phyloP scores from a whole-genome alignment of 30 jellyfish, hydroid and myxozoan genomes.

The Pelagia noctiluca region DNA sequence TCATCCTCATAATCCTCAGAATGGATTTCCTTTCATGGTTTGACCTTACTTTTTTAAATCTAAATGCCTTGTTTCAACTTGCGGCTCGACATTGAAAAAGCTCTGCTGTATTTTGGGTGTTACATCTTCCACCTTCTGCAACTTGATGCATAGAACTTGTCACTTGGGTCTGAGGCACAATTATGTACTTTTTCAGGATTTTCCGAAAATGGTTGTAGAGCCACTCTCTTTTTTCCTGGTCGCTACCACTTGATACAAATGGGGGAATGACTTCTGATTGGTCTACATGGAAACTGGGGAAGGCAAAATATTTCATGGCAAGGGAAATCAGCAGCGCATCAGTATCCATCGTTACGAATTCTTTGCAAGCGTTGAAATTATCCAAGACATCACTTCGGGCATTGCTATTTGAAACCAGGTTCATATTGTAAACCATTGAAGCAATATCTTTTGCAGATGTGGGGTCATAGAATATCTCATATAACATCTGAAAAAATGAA shows the following conservation, averaged over 20 bases:
- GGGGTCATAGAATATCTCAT: background rate
- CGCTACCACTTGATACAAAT: background rate
- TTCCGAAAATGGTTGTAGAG: background rate
- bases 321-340: background rate
- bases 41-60: background rate
- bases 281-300: background rate
- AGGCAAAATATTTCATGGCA: background rate
- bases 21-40: background rate
- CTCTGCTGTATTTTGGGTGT: background rate
- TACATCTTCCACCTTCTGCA: background rate
- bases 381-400: background rate
- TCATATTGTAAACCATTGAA: background rate
- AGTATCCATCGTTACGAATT: background rate
- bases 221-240: background rate
- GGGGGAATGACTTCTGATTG: background rate
- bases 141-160: background rate
- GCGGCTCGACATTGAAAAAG: background rate
- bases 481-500: background rate
- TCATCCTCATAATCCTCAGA: background rate
- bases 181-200: background rate
- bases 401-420: background rate
- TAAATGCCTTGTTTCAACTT: background rate
- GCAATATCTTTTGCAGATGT: conserved; percentile 20
- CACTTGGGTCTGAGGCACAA: background rate
- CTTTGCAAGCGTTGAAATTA: conserved; percentile 16